Base-by-base conservation (phyloP, 92 coral and sea anemone genomes). In the Epizoanthus stellaris region DNA sequence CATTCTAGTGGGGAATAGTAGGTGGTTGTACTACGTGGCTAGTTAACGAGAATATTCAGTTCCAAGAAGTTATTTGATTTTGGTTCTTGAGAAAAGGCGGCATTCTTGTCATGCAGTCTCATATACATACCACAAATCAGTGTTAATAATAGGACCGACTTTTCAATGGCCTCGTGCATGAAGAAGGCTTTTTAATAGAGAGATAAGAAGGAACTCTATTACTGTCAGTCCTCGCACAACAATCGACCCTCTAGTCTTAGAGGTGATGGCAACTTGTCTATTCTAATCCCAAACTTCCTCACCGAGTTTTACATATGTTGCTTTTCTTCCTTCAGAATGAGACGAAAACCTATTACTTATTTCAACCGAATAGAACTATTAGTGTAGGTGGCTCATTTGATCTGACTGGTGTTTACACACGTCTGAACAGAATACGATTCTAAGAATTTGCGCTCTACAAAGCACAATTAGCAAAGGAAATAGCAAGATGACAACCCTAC, bases 321-420 rank as follows among this genome's bases (percentile, higher is more conserved):
- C 56, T 40, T 42, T 43, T 79, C 83, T 57, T 79, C 60, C 25
- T 20, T 40, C 65, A 19, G 61, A 62, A 36, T 16, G 6, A 76
- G 6, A 58, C 16, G 25, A 61, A 79, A 23, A 38, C 52, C 12
- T n/a, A 79, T 62, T 45, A 79, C 60, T 45, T 62, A 79, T 63
- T 58, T 57, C 45, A 79, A 57, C 83, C 19, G 36, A 19, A 60
- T 3, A 40, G 62, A 77, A 61, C 70, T 65, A 62, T 77, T 42
- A 10, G 85, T 82, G 86, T 83, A 86, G 84, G 87, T 69, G 86
- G 82, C 88, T 86, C 94, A 93, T 80, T 87, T 82, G 75, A 85
- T 94, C 81, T 61, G 85, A 61, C 70, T 75, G 69, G 71, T 92
- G 89, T 92, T 92, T 92, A 88, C 93, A 90, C 14, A 76, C 54